A percentile compares a stretch with the other conserved stretches of the same genome.
Conservation (phyloP, 2,113 vertebrate genomes). For the Carassius gibelio region DNA sequence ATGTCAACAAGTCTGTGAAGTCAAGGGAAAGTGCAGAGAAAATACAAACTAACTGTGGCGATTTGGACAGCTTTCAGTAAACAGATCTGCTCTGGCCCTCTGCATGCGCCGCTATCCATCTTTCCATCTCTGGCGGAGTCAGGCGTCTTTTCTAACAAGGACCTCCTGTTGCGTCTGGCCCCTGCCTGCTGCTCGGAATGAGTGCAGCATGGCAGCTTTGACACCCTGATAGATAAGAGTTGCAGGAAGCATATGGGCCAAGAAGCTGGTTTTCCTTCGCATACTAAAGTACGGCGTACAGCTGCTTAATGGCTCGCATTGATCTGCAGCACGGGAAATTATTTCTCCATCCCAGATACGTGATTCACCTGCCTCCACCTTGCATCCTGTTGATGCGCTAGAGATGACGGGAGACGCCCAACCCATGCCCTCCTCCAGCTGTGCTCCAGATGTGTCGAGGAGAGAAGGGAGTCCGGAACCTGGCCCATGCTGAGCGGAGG, state of each 20-base stretch:
- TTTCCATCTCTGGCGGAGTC: background rate
- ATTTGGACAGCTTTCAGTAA: slow-evolving; percentile 59
- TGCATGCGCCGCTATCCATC: background rate
- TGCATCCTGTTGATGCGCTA: slow-evolving; percentile 33
- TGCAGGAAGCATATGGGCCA: slow-evolving; percentile 71
- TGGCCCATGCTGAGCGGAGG: slow-evolving; percentile 27
- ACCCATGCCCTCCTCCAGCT: slow-evolving; percentile 47
- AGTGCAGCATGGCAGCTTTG: slow-evolving; percentile 70
- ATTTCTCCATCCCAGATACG: slow-evolving; percentile 46
- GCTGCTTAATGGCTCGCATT: slow-evolving; percentile 55
- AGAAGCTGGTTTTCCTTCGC: slow-evolving; percentile 40
- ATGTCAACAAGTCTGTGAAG: slow-evolving; percentile 63
- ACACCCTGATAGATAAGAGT: slow-evolving; percentile 74
- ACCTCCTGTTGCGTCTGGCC: slow-evolving; percentile 67
- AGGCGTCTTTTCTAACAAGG: slow-evolving; percentile 66
- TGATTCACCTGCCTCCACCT: slow-evolving; percentile 26
- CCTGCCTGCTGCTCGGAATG: slow-evolving; percentile 66
- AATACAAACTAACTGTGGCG: slow-evolving; percentile 43
- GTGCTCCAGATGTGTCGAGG: slow-evolving; percentile 42
- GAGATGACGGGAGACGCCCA: slow-evolving; percentile 38
- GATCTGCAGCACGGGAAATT: slow-evolving; percentile 40
- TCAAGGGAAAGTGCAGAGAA: slow-evolving; percentile 8
- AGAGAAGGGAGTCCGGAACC: slow-evolving; percentile 12
- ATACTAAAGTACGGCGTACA: slow-evolving; percentile 39
- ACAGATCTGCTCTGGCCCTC: slow-evolving; percentile 40